Conservation (phyloP, 2,797 vertebrate species). For the Lindbergichthys nudifrons region DNA sequence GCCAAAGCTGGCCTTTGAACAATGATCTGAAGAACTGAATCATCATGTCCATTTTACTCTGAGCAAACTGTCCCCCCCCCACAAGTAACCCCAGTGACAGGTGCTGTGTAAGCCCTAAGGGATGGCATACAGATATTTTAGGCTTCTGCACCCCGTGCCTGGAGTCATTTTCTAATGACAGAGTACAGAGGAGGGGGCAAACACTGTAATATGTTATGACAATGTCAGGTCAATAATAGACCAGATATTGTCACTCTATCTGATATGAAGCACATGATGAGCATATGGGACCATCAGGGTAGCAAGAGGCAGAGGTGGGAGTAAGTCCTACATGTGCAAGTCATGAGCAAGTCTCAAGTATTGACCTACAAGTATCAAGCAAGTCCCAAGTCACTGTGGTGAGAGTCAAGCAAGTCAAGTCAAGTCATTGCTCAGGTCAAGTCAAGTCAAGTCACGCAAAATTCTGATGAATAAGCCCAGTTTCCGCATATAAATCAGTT, state of each 20-base stretch:
- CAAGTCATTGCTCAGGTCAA: too few relatives aligned
- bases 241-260: not conserved
- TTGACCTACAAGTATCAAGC: too few relatives aligned
- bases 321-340: too few relatives aligned
- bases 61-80: not conserved
- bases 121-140: conserved; percentile 13
- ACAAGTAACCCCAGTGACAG: conserved; percentile 18
- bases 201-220: not conserved
- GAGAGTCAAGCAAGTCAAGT: too few relatives aligned
- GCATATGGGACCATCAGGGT: not conserved
- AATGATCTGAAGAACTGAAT: not conserved
- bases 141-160: not conserved
- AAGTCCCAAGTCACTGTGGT: too few relatives aligned
- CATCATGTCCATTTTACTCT: not conserved
- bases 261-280: not conserved
- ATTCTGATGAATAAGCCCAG: too few relatives aligned
- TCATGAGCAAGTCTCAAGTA: too few relatives aligned
- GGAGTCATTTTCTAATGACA: not conserved
- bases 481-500: too few relatives aligned
- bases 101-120: conserved; percentile 40
- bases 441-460: too few relatives aligned
- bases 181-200: not conserved
- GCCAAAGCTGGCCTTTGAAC: not conserved
- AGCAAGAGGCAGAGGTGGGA: too few relatives aligned
- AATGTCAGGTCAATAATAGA: conserved; percentile 21